Conservation (phyloP, 2,888 invertebrate species). For the Cerceris ruficornis region DNA sequence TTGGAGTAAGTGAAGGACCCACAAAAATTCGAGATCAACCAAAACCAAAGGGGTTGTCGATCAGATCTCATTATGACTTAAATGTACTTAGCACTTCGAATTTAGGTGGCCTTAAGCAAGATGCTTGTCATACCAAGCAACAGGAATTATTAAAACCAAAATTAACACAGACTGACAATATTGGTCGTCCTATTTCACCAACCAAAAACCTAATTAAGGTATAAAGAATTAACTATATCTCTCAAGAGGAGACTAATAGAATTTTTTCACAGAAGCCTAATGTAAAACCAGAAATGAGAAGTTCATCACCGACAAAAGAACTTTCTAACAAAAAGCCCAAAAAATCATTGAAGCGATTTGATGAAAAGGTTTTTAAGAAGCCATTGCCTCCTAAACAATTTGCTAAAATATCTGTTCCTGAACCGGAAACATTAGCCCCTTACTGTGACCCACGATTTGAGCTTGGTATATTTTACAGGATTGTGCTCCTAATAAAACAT, state of each 20-base stretch:
- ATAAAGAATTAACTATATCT: neutral
- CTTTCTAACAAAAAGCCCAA: conserved; percentile 36
- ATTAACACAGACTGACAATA: conserved; percentile 36
- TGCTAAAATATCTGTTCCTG: conserved; percentile 41
- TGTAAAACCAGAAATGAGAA: conserved; percentile 22
- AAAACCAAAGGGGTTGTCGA: conserved; percentile 68
- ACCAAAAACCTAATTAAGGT: conserved; percentile 45
- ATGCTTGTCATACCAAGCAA: conserved; percentile 13
- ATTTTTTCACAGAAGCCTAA: conserved; percentile 26
- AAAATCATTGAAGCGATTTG: conserved; percentile 34
- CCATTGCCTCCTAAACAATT: conserved; percentile 54
- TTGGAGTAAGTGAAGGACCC: conserved; percentile 26
- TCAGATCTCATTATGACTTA: conserved; percentile 66
- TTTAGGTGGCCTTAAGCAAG: conserved; percentile 22
- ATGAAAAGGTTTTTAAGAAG: conserved; percentile 60
- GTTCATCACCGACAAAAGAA: conserved; percentile 12
- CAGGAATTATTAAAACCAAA: conserved; percentile 45
- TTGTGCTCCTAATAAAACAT: neutral
- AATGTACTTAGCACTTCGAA: conserved; percentile 49
- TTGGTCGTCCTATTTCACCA: conserved; percentile 42
- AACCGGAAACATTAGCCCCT: conserved; percentile 63
- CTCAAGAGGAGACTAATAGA: neutral
- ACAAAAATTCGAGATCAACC: conserved; percentile 42
- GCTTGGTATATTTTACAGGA: conserved; percentile 34
- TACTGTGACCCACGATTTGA: conserved; percentile 52